Percentiles rank a stretch among this genome's conserved stretches.
phyloP scores from a whole-genome alignment of 2,113 vertebrate species.

The Eretmochelys imbricata region DNA sequence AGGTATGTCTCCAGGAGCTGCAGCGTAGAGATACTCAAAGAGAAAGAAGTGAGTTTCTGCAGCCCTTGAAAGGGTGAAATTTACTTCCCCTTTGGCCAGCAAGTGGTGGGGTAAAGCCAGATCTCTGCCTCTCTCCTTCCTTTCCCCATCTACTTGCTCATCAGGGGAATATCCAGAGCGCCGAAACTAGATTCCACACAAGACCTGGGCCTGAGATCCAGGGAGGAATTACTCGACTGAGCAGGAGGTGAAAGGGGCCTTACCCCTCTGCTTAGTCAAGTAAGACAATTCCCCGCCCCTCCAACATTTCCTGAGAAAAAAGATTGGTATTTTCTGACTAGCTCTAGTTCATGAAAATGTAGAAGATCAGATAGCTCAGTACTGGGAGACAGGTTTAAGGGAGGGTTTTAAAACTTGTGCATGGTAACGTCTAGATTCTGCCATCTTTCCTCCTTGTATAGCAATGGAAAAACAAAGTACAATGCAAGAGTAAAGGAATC shows the following conservation, averaged over 20 bases:
- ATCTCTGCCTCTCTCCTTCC: fast-evolving
- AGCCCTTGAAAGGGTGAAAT: background rate
- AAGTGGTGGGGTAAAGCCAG: background rate
- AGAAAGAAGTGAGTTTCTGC: background rate
- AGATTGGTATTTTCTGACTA: background rate
- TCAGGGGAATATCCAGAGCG: background rate
- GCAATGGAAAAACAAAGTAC: background rate
- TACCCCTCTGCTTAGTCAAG: background rate
- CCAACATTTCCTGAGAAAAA: background rate
- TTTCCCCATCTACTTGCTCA: background rate
- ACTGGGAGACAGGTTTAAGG: background rate
- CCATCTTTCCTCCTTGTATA: background rate
- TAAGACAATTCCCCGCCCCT: background rate
- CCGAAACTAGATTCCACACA: background rate
- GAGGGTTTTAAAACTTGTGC: background rate
- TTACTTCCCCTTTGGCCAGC: background rate
- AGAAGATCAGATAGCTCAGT: background rate
- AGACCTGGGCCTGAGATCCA: background rate
- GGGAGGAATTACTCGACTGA: fast-evolving
- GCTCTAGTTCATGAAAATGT: background rate
- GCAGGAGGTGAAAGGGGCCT: background rate
- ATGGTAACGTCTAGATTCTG: background rate
- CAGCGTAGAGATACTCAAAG: fast-evolving
- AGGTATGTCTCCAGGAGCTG: background rate
- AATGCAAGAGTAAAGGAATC: background rate